Evolutionary conservation across 2,888 invertebrate genomes (phyloP), one percentile per base, ranked within the genome.

Genomic region (Megaustenia siamemsis): DNA sequence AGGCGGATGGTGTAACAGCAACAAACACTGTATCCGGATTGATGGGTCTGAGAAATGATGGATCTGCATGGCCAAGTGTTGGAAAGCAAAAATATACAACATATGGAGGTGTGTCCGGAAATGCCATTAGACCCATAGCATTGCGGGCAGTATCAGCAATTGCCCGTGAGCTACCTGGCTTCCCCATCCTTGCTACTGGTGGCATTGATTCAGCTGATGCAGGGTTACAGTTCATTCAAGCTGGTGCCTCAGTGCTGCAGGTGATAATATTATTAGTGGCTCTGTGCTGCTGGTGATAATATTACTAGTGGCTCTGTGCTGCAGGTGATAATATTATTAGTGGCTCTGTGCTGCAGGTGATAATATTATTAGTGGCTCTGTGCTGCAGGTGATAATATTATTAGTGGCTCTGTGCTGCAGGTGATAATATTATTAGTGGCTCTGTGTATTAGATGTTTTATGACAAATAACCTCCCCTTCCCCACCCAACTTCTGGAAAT

Each of bases 151-250:
- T 99, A 12, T 97, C 98, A 0, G 96, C 97, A 0, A 97, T 99
- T 87, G 97, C 96, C 1, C 90, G 96, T 86, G 96, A 96, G 75
- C 91, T 99, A 53, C 98, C 98, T 0, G 97, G 96, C 1, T 98
- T 97, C 94, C 97, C 98, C 0, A 97, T 99, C 85, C 95, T 99
- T 87, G 99, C 99, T 40, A 98, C 98, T 83, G 99, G 99, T 12
- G 99, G 99, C 0, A 97, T 99, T 32, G 99, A 99, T 94, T 98
- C 98, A 0, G 99, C 99, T 0, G 98, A 99, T 87, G 96, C 97
- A 0, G 97, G 98, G 0, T 94, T 98, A n/a, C 98, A 99, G 94
- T 99, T 98, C 93, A 95, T 99, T 4, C 96, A 97, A 93, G 97
- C 97, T 88, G 99, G 99, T 0, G 98, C 99, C 4, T 96, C 97